A percentile compares a stretch with the other conserved stretches of the same genome.
Conservation (phyloP, 2,113 vertebrate genomes). For the Pagrus major region DNA sequence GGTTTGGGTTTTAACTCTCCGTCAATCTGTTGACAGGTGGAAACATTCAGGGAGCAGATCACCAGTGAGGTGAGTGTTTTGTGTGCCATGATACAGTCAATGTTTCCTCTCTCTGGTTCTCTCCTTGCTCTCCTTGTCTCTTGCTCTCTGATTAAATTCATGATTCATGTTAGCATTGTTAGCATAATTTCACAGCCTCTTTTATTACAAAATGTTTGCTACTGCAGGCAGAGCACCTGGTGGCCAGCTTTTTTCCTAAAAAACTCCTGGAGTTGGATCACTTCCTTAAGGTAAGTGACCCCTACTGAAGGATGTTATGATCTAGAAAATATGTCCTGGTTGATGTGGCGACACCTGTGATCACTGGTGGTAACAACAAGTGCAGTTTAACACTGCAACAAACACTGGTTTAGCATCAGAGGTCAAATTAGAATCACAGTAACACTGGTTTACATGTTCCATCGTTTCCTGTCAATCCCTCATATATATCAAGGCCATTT, state of each 20-base stretch:
- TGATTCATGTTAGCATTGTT: background rate
- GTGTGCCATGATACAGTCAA: background rate
- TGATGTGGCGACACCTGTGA: too few species aligned
- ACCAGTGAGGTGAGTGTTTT: slow-evolving; percentile 24
- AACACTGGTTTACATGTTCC: too few species aligned
- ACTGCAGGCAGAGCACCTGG: slow-evolving; percentile 19
- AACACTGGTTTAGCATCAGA: too few species aligned
- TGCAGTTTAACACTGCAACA: too few species aligned
- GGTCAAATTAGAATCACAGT: too few species aligned
- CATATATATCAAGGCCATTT: too few species aligned
- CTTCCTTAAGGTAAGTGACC: slow-evolving; percentile 15
- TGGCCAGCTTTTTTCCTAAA: slow-evolving; percentile 23
- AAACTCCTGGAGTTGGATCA: slow-evolving; percentile 28
- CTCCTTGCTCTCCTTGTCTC: background rate
- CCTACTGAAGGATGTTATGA: too few species aligned
- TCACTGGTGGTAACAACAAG: too few species aligned
- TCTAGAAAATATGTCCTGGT: too few species aligned
- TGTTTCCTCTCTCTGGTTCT: too few species aligned
- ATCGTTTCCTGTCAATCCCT: too few species aligned
- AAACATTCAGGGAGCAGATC: slow-evolving; percentile 26
- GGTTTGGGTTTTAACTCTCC: background rate
- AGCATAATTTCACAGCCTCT: too few species aligned
- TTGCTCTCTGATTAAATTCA: background rate
- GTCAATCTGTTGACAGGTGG: slow-evolving; percentile 9
- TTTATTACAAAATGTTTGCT: background rate